Conservation (phyloP, 2,888 invertebrate species). For the Synanthedon tipuliformis region DNA sequence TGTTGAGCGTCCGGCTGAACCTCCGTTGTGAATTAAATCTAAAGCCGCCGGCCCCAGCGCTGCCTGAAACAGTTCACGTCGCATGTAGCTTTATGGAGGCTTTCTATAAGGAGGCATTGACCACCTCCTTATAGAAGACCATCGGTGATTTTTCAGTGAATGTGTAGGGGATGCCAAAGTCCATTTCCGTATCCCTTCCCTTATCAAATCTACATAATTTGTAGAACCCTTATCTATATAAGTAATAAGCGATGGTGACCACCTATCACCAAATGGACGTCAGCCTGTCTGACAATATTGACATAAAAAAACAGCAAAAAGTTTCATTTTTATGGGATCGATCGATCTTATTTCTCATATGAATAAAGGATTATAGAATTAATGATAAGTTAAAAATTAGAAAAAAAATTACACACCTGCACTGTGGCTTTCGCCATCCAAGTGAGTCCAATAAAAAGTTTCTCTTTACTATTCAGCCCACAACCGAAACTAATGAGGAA, state of each 20-base stretch:
- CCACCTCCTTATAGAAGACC: too few species aligned
- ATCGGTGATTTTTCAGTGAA: too few species aligned
- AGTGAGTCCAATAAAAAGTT: slow-evolving; percentile 83
- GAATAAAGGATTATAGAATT: too few species aligned
- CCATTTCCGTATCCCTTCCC: not conserved
- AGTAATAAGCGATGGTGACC: too few species aligned
- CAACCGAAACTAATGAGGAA: slow-evolving; percentile 75
- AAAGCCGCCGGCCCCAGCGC: slow-evolving; percentile 78
- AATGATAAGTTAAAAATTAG: not conserved
- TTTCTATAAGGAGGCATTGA: too few species aligned
- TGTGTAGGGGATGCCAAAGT: not conserved
- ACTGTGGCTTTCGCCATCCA: slow-evolving; percentile 94
- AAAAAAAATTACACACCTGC: slow-evolving; percentile 67
- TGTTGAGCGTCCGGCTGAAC: slow-evolving; percentile 40
- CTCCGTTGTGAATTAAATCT: slow-evolving; percentile 53
- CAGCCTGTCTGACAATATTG: too few species aligned
- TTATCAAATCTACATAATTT: not conserved
- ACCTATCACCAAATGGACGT: too few species aligned
- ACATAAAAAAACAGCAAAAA: too few species aligned
- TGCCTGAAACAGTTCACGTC: slow-evolving; percentile 57
- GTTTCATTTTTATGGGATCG: not conserved
- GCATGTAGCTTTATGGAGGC: too few species aligned
- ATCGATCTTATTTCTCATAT: not conserved
- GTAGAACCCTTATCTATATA: not conserved
- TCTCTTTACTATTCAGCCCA: slow-evolving; percentile 82